phyloP scores from a whole-genome alignment of 2,888 invertebrate genomes.

The Cistogaster globosa region DNA sequence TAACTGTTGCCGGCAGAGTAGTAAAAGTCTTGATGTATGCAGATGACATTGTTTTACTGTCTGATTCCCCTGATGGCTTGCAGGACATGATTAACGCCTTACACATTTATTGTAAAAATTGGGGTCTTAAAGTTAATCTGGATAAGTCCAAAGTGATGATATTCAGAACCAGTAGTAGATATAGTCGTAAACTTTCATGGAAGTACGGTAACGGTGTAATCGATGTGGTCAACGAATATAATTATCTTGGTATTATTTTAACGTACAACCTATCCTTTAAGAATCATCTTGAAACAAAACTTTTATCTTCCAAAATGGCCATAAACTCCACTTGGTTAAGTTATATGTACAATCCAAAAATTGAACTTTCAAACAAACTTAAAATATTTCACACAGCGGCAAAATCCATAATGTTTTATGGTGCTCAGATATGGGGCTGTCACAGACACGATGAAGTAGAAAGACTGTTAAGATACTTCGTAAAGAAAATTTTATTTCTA shows the following conservation, averaged over 20 bases:
- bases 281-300: slow-evolving; percentile 3
- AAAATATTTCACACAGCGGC: slow-evolving; percentile 35
- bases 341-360: not conserved
- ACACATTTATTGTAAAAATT: too few relatives aligned
- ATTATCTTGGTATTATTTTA: slow-evolving; percentile 21
- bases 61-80: too few relatives aligned
- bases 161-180: too few relatives aligned
- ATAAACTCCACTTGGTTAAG: slow-evolving; percentile 24
- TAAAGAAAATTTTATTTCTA: slow-evolving; percentile 26
- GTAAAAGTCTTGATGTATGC: too few relatives aligned
- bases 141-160: too few relatives aligned
- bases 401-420: slow-evolving; percentile 41
- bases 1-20: too few relatives aligned
- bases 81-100: too few relatives aligned
- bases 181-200: not conserved
- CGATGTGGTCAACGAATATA: slow-evolving; percentile 10
- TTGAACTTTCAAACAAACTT: slow-evolving; percentile 24
- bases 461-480: slow-evolving; percentile 27
- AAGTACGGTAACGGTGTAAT: not conserved
- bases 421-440: slow-evolving; percentile 39
- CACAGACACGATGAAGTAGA: slow-evolving; percentile 27
- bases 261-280: slow-evolving; percentile 25
- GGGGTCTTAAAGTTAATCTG: too few relatives aligned
- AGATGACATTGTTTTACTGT: too few relatives aligned
- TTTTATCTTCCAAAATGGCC: slow-evolving; percentile 7